These are phyloP conservation scores for Microcebus jonahi DNA, from an alignment of 2,113 vertebrate genomes.

Conservation along the genomic window DNA sequence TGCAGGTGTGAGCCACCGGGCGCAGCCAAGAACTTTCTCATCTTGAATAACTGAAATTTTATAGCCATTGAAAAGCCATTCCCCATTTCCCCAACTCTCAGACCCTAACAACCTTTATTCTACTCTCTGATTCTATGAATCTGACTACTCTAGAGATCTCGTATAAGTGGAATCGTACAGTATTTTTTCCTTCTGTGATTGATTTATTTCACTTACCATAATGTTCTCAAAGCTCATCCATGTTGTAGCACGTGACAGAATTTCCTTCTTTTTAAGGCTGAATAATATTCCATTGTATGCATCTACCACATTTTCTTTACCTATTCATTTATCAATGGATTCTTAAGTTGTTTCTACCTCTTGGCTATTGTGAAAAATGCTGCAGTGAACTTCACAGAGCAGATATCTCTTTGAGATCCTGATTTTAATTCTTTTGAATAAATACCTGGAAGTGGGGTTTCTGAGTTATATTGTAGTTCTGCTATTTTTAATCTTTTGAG, in stretches of 20 bases:
- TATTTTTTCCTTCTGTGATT: not conserved
- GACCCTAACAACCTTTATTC: not conserved
- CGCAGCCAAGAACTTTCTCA: not conserved
- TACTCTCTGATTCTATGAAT: not conserved
- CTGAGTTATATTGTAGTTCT: not conserved
- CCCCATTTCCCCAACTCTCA: not conserved
- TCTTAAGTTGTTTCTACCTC: not conserved
- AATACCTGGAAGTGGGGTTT: not conserved
- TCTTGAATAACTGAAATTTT: slow-evolving; percentile 13
- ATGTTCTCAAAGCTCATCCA: not conserved
- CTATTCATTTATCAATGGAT: not conserved
- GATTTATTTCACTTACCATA: not conserved
- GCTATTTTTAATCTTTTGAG: not conserved
- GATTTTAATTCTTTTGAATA: not conserved
- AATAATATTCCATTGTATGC: not conserved
- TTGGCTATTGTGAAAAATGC: not conserved
- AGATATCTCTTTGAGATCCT: not conserved
- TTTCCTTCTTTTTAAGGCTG: not conserved
- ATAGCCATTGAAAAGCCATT: not conserved
- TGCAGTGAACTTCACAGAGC: not conserved
- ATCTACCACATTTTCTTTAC: not conserved
- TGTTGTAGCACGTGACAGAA: not conserved
- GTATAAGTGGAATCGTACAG: not conserved
- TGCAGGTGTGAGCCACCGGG: no score
- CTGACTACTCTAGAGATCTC: not conserved